Evolutionary conservation across 1,140 invertebrate species (phyloP), one percentile per base, ranked within the genome.

Genomic region (Caerostris darwini): DNA sequence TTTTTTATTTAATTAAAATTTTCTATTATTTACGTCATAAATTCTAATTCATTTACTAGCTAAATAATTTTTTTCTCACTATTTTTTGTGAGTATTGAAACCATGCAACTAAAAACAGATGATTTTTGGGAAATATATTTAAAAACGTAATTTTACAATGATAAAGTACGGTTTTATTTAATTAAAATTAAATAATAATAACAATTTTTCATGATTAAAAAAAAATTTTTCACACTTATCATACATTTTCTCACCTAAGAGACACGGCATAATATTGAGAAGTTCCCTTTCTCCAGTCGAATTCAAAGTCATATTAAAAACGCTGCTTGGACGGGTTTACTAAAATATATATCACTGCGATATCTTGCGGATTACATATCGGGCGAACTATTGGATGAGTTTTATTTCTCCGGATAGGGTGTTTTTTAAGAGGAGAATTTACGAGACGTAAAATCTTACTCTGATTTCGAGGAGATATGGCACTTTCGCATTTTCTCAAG

Each of bases 391-490:
- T 82, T 91, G 69, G 90, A 58, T 56, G 90, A 82, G 71, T 91
- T 91, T 91, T 91, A 91, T 82, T 71, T 81, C 71, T 61, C 56
- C 14, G 83, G 57, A 85, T 12, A 85, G 19, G 57, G 54, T 17
- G 8, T 53, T 91, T 59, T 91, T 56, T 64, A 69, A 57, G 59
- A 59, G 71, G 54, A 14, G 50, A 56, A 50, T 56, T 69, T 54
- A 50, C 34, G 53, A 91, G 90, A 57, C 90, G 57, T 82, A 91
- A 91, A 91, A 91, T 91, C 90, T 81, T 91, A 71, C 67, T 91
- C 71, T 91, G 90, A 91, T 91, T 91, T 91, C 88, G 83, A 85
- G n/a, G 56, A 85, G 83, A 90, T 90, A 90, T 90, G 88, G 83
- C 83, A 57, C 83, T 85, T 90, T 69, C 88, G 86, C 58, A 67